These are phyloP conservation scores for Eristalis pertinax DNA, from an alignment of 2,888 invertebrate species.

Conservation along the genomic window DNA sequence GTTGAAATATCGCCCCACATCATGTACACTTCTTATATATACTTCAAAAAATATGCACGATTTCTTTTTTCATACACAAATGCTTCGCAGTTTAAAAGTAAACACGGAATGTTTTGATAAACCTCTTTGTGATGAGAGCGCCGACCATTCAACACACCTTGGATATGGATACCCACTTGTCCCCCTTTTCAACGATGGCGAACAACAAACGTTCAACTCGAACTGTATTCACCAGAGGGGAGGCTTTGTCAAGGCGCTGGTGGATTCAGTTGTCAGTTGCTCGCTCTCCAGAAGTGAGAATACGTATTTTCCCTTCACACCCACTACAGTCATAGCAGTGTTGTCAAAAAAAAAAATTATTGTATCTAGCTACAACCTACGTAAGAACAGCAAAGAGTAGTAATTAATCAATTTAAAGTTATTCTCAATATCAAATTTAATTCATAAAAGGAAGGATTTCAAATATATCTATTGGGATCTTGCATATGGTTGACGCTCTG, in stretches of 20 bases:
- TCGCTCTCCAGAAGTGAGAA: background rate
- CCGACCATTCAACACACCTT: background rate
- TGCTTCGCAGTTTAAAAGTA: background rate
- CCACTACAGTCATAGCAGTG: conserved; percentile 24
- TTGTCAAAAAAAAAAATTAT: conserved; percentile 51
- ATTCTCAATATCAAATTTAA: conserved; percentile 11
- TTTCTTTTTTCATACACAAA: background rate
- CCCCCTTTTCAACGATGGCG: background rate
- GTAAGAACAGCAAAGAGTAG: conserved; percentile 13
- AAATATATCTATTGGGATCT: background rate
- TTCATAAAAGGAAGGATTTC: background rate
- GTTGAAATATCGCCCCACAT: background rate
- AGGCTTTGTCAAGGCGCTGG: background rate
- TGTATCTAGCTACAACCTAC: conserved; percentile 28
- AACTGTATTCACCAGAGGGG: background rate
- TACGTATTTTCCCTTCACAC: conserved; percentile 14
- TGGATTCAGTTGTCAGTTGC: background rate
- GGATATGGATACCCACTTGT: background rate
- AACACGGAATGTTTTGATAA: background rate
- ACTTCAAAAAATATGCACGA: background rate
- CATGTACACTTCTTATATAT: background rate
- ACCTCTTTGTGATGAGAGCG: background rate
- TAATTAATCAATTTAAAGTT: conserved; percentile 47
- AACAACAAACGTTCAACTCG: background rate
- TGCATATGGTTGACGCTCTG: conserved; percentile 52